phyloP scores from a whole-genome alignment of 2,113 vertebrate species.

The Peromyscus maniculatus region DNA sequence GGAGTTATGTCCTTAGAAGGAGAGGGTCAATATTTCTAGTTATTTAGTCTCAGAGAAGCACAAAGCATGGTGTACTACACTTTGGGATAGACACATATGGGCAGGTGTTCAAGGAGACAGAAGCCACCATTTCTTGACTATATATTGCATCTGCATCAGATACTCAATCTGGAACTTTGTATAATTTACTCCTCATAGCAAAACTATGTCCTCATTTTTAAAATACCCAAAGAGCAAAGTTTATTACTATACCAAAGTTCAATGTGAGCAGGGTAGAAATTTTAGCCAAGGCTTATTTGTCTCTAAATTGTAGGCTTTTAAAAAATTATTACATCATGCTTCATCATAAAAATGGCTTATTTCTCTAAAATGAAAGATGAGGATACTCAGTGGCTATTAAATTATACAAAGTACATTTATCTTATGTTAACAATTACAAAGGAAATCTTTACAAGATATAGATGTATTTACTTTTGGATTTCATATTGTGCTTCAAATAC shows the following conservation, averaged over 20 bases:
- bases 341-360: not conserved
- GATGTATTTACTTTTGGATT: conserved; percentile 47
- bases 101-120: not conserved
- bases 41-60: not conserved
- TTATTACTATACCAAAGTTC: not conserved
- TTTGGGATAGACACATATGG: not conserved
- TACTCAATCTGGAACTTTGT: not conserved
- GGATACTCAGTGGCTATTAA: not conserved
- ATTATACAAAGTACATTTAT: not conserved
- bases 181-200: not conserved
- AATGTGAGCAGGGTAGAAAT: not conserved
- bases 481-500: conserved; percentile 46
- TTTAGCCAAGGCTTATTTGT: not conserved
- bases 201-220: not conserved
- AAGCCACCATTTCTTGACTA: not conserved
- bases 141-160: not conserved
- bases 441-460: conserved; percentile 22
- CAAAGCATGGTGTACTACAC: not conserved
- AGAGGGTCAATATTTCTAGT: not conserved
- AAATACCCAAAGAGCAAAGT: not conserved
- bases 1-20: not conserved
- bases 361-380: not conserved
- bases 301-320: conserved; percentile 24
- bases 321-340: conserved; percentile 38
- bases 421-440: conserved; percentile 37